Evolutionary conservation across 30 jellyfish, hydroid and myxozoan genomes (phyloP), one percentile per base, ranked within the genome.

Genomic region (Catostylus mosaicus): DNA sequence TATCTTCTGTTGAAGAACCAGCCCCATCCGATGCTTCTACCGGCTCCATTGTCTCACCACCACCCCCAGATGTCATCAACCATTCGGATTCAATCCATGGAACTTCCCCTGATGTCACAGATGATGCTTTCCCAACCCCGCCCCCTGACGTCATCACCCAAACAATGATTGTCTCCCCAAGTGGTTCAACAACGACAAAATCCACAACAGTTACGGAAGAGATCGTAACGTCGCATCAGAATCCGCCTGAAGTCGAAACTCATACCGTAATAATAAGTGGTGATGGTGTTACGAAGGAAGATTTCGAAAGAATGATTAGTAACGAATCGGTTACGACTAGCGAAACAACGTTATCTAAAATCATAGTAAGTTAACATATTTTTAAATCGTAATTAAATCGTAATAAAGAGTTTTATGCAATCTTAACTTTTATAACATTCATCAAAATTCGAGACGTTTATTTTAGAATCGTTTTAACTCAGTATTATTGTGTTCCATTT

Each of bases 41-140:
- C 27, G 50, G 43, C 20, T 14, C 84, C 9, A 23, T 63, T 23
- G 40, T 63, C 31, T 12, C 79, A 2, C 77, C 91, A 18, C 91
- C 91, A 24, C 91, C 91, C 46, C 91, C 91, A 2, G 91, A 80
- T 48, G 77, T 80, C 71, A 80, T 80, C 91, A 80, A 73, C 70
- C 83, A 80, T 51, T 67, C 84, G 34, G 84, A 66, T 37, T 29
- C 77, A 20, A 3, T 82, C 20, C 37, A 35, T 24, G 16, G 34
- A 23, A 26, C 84, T 20, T 16, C 84, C 27, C 62, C 60, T 33
- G 68, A 47, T 31, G 75, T 29, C 34, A 80, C 73, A 61, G 84
- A 66, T 51, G 83, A 67, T 40, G 33, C 73, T 20, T 80, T 80
- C 46, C 91, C 91, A 11, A 37, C 91, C 33, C 91, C 91, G 14